Conservation (phyloP, 2,888 invertebrate genomes). For the Xylocampa areola region DNA sequence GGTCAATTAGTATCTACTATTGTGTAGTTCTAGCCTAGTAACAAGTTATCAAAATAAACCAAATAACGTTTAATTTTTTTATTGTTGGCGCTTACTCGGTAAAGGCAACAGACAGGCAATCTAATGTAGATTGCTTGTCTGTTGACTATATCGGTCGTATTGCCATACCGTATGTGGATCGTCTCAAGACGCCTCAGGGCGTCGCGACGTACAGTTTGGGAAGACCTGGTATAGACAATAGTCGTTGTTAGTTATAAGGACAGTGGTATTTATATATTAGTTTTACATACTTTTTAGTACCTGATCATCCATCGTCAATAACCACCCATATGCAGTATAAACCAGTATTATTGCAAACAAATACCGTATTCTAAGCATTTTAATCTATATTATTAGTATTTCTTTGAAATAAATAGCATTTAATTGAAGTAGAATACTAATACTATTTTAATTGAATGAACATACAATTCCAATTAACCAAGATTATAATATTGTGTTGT, state of each 20-base stretch:
- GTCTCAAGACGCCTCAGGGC: no score
- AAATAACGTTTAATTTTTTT: no score
- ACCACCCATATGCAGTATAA: slow-evolving; percentile 8
- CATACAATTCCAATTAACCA: neutral
- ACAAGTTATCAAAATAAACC: no score
- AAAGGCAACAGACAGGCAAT: no score
- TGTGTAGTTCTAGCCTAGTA: no score
- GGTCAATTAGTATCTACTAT: no score
- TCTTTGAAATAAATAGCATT: slow-evolving; percentile 50
- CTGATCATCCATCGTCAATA: slow-evolving; percentile 23
- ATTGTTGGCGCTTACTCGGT: no score
- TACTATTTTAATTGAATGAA: slow-evolving; percentile 18
- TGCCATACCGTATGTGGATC: no score
- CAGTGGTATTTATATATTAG: slow-evolving; percentile 5
- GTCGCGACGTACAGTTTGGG: no score
- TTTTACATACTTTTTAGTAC: slow-evolving; percentile 19
- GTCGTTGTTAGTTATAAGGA: slow-evolving; percentile 5
- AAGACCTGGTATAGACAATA: no score
- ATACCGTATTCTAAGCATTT: slow-evolving; percentile 62
- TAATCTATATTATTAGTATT: slow-evolving; percentile 43
- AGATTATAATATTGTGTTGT: neutral
- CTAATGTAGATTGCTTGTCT: no score
- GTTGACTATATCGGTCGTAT: no score
- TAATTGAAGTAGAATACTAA: slow-evolving; percentile 25
- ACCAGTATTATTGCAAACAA: slow-evolving; percentile 55